A percentile compares a stretch with the other conserved stretches of the same genome.
Evolutionary conservation across 2,113 vertebrate genomes (phyloP).

Genomic region (Crypturellus undulatus): DNA sequence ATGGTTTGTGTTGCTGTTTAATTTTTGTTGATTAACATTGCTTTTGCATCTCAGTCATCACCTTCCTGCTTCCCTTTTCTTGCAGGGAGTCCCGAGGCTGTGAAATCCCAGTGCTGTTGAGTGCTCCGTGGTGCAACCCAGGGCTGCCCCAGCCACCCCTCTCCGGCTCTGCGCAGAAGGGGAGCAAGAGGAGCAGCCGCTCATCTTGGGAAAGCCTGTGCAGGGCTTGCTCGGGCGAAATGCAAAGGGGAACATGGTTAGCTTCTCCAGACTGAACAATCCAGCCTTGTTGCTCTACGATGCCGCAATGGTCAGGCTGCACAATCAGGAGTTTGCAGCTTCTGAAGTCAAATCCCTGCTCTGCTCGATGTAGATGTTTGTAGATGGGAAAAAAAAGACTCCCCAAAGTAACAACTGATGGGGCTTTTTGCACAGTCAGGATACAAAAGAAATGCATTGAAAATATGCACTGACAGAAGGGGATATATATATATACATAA

Average conservation of each 20-base stretch:
- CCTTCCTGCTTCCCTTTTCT: neutral
- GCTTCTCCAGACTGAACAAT: neutral
- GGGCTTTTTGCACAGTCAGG: neutral
- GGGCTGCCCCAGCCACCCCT: neutral
- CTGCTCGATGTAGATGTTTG: neutral
- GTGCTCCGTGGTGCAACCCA: neutral
- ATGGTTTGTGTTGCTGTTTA: neutral
- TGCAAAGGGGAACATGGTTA: neutral
- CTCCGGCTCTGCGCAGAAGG: neutral
- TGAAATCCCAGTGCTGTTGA: rapidly evolving
- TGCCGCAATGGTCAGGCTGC: too few relatives aligned
- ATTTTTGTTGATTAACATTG: neutral
- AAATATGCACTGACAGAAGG: neutral
- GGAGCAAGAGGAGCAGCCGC: neutral
- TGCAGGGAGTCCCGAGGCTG: neutral
- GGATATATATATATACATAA: neutral
- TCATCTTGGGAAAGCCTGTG: neutral
- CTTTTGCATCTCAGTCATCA: neutral
- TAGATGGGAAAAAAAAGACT: neutral
- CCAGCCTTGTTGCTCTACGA: neutral
- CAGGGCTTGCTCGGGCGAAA: neutral
- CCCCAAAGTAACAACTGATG: neutral
- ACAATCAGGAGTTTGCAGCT: neutral
- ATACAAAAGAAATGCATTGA: neutral
- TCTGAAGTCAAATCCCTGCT: neutral